Percentiles rank a stretch among this genome's conserved stretches.
phyloP scores from a whole-genome alignment of 2,888 invertebrate species.

The Dascillus cervinus region DNA sequence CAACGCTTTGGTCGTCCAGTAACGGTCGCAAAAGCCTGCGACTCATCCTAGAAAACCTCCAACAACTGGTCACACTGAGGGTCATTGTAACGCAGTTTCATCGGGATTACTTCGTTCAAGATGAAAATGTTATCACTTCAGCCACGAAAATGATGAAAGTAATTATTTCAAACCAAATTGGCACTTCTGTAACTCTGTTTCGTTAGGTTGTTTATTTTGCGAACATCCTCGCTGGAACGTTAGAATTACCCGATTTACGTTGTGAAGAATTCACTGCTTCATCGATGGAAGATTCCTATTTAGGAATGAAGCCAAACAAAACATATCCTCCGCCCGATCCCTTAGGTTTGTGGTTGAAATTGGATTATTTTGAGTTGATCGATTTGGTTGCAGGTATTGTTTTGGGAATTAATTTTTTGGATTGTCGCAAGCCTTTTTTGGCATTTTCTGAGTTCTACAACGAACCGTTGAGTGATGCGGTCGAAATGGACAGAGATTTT shows the following conservation, averaged over 20 bases:
- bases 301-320: conserved; percentile 33
- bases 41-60: conserved; percentile 67
- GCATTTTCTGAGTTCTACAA: conserved; percentile 90
- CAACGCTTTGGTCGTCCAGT: conserved; percentile 68
- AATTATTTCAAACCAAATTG: conserved; percentile 13
- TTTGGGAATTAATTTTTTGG: conserved; percentile 67
- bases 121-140: conserved; percentile 74
- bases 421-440: conserved; percentile 76
- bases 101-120: conserved; percentile 69
- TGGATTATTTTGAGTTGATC: conserved; percentile 2
- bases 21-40: conserved; percentile 49
- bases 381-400: conserved; percentile 48
- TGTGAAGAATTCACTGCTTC: conserved; percentile 51
- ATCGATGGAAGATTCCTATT: conserved; percentile 39
- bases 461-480: conserved; percentile 83
- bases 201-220: conserved; percentile 76
- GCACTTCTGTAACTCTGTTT: conserved; percentile 6
- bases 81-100: conserved; percentile 71
- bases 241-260: conserved; percentile 57
- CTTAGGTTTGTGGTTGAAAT: conserved; percentile 41
- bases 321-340: conserved; percentile 49
- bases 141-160: conserved; percentile 86
- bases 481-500: conserved; percentile 93
- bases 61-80: conserved; percentile 80
- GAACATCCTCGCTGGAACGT: conserved; percentile 74